Evolutionary conservation across 1,140 invertebrate species (phyloP), one percentile per base, ranked within the genome.

Genomic region (Macrobrachium nipponense): DNA sequence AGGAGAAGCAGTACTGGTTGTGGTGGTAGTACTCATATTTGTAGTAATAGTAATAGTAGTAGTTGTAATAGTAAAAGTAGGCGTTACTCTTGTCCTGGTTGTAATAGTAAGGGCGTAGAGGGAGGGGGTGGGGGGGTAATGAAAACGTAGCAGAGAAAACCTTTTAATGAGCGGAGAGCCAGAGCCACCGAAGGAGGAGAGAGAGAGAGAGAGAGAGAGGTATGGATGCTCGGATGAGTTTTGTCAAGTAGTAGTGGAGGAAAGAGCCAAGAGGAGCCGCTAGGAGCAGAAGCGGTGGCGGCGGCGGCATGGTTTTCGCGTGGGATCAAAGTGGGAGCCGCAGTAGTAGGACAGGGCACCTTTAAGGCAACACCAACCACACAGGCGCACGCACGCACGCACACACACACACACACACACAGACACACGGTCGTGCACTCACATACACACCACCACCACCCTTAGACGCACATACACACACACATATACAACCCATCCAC

Each of bases 341-440:
- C 80, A 6, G 43, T 18, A 66, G 80, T 51, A 36, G n/a, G 66
- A 51, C 18, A 43, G 76, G 58, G 27, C 82, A 83, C 60, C 82
- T 83, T 83, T 83, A 83, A 83, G 82, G 72, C 60, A 76, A 66
- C 73, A 75, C 68, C 18, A 44, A 58, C 70, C 80, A 82, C 80
- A 82, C 66, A 18, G 44, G 59, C 51, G 27, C 43, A 44, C 43
- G 51, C 77, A 64, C 61, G 11, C 76, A 79, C 36, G 64, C 76
- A 62, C 76, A 27, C 61, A n/a, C 27, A 64, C 23, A 36, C 61
- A 44, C 60, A 17, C 77, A n/a, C 23, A 7, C 15, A 18, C 61
- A 23, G 62, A n/a, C 23, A 7, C 15, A 18, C 61, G 15, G 62
- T 18, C 61, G 15, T 44, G 27, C 77, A 62, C 43, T 27, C 27